phyloP scores from a whole-genome alignment of 2,888 invertebrate genomes.

The Troides oblongomaculatus region DNA sequence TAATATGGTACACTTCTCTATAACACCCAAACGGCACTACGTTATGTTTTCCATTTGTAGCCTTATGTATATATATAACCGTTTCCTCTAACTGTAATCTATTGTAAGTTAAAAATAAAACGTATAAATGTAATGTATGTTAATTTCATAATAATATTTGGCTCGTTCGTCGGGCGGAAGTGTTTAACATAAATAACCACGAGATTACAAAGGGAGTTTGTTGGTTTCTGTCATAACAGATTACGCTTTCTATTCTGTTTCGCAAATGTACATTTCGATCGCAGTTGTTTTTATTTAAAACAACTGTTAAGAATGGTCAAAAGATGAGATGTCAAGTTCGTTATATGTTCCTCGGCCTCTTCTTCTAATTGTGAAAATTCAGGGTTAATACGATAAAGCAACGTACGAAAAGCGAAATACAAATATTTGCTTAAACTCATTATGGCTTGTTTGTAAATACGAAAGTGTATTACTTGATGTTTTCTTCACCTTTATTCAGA shows the following conservation, averaged over 20 bases:
- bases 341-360: background rate
- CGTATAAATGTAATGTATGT: background rate
- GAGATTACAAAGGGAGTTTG: slow-evolving; percentile 14
- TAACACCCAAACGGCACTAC: background rate
- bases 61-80: background rate
- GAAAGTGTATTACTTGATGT: background rate
- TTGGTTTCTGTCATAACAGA: background rate
- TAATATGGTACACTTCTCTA: background rate
- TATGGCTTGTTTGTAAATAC: background rate
- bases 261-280: background rate
- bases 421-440: background rate
- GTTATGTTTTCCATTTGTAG: background rate
- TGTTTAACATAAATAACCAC: slow-evolving; percentile 13
- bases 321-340: background rate
- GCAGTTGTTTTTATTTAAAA: background rate
- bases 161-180: background rate
- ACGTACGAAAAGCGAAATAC: background rate
- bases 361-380: background rate
- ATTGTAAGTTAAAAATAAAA: background rate
- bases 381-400: background rate
- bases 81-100: background rate
- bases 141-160: background rate
- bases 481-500: background rate
- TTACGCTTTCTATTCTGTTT: background rate
- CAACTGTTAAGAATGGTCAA: background rate